Conservation (phyloP, 1,140 invertebrate species). For the Dendrolimus kikuchii region DNA sequence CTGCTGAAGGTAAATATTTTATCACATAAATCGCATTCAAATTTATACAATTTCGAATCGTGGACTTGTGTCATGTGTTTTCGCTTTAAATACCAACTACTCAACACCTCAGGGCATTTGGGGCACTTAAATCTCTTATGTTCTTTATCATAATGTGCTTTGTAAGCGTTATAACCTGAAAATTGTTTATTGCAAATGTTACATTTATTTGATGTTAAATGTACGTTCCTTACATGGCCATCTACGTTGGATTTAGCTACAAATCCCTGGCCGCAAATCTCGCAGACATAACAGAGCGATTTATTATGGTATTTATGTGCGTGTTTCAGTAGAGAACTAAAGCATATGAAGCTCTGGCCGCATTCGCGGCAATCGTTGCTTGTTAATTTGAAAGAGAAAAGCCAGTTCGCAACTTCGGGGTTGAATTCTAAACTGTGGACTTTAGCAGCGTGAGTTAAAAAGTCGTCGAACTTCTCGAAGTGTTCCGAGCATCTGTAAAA, state of each 20-base stretch:
- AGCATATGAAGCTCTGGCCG: conserved; percentile 16
- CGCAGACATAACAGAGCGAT: conserved; percentile 16
- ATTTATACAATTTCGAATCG: conserved; percentile 8
- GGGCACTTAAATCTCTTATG: conserved; percentile 14
- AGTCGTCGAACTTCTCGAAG: conserved; percentile 14
- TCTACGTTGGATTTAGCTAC: conserved; percentile 9
- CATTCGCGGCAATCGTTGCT: conserved; percentile 22
- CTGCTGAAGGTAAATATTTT: too few relatives aligned
- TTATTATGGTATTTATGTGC: conserved; percentile 19
- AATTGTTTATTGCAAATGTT: conserved; percentile 25
- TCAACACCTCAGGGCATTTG: conserved; percentile 34
- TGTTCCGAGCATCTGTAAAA: conserved; percentile 6
- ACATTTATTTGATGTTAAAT: conserved; percentile 16
- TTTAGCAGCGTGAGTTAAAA: conserved; percentile 10
- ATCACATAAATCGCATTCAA: too few relatives aligned
- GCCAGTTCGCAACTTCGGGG: conserved; percentile 4
- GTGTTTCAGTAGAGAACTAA: conserved; percentile 18
- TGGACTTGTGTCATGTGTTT: conserved; percentile 39
- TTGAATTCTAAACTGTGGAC: conserved; percentile 19
- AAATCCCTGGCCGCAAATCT: conserved; percentile 25
- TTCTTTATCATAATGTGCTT: conserved; percentile 6
- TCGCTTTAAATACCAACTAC: conserved; percentile 30
- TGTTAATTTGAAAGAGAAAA: conserved; percentile 18
- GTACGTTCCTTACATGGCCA: conserved; percentile 17
- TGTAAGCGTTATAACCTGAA: conserved; percentile 2